These are phyloP conservation scores for Rapana venosa DNA, from an alignment of 2,888 invertebrate species.

Conservation along the genomic window DNA sequence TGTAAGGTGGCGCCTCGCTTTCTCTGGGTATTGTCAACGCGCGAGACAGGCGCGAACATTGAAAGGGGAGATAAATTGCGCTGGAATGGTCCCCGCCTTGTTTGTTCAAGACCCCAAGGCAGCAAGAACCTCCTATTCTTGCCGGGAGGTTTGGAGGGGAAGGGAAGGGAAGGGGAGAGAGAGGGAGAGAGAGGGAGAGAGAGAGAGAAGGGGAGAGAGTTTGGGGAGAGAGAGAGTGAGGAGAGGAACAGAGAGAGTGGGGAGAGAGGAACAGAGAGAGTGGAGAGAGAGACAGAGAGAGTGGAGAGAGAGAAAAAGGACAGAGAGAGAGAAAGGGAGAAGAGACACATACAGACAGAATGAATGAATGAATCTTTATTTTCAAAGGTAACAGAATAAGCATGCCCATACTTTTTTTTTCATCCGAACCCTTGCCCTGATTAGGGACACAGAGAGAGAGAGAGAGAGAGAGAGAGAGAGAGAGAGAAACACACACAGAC, in stretches of 20 bases:
- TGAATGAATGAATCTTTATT: no score
- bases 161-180: neutral
- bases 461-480: neutral
- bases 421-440: neutral
- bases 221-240: no score
- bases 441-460: neutral
- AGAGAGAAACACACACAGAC: conserved; percentile 1
- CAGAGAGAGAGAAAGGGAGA: no score
- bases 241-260: neutral
- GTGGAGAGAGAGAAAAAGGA: no score
- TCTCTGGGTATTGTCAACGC: conserved; percentile 23
- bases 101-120: conserved; percentile 14
- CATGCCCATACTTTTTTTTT: neutral
- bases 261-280: no score
- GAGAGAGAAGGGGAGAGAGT: no score
- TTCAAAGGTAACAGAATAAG: no score
- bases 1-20: conserved; percentile 33
- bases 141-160: no score
- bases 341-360: no score
- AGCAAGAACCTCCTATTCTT: neutral
- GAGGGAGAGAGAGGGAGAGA: no score
- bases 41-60: conserved; percentile 15
- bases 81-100: conserved; percentile 32
- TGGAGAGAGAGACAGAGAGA: no score
- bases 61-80: conserved; percentile 31